Conservation (phyloP, 2,113 vertebrate genomes). For the Brachyhypopomus gauderio region DNA sequence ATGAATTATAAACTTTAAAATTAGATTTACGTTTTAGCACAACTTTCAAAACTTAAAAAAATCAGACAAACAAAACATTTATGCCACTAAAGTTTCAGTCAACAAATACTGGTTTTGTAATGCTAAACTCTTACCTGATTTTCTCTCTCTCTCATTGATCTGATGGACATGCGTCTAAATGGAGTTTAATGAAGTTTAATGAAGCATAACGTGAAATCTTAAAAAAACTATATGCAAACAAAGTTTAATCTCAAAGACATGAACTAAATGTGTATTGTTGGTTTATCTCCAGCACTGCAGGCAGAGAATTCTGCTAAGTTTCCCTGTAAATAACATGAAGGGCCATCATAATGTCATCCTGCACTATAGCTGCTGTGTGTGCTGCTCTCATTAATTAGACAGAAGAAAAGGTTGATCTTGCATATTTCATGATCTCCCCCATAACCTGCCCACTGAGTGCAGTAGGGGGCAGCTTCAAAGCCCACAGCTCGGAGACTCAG, state of each 20-base stretch:
- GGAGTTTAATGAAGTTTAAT: background rate
- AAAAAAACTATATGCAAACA: background rate
- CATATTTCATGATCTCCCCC: conserved; percentile 74
- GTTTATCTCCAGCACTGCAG: background rate
- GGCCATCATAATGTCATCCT: background rate
- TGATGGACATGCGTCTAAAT: background rate
- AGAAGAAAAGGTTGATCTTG: conserved; percentile 70
- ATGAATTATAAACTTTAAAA: too few relatives aligned
- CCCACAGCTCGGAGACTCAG: background rate
- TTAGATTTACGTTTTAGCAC: too few relatives aligned
- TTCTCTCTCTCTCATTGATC: background rate
- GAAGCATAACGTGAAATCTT: background rate
- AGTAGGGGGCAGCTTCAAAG: conserved; percentile 41
- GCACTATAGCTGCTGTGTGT: conserved; percentile 33
- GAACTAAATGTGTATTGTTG: background rate
- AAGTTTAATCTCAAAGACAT: too few relatives aligned
- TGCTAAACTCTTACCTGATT: background rate
- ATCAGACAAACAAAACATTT: background rate
- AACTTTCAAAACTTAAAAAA: too few relatives aligned
- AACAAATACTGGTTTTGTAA: background rate
- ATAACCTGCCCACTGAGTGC: conserved; percentile 36
- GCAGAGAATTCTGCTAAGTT: background rate
- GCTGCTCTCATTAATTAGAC: conserved; percentile 22
- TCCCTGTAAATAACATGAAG: background rate
- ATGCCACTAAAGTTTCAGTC: background rate